Evolutionary conservation across 2,888 invertebrate genomes (phyloP), one percentile per base, ranked within the genome.

Genomic region (Gari tellinella): DNA sequence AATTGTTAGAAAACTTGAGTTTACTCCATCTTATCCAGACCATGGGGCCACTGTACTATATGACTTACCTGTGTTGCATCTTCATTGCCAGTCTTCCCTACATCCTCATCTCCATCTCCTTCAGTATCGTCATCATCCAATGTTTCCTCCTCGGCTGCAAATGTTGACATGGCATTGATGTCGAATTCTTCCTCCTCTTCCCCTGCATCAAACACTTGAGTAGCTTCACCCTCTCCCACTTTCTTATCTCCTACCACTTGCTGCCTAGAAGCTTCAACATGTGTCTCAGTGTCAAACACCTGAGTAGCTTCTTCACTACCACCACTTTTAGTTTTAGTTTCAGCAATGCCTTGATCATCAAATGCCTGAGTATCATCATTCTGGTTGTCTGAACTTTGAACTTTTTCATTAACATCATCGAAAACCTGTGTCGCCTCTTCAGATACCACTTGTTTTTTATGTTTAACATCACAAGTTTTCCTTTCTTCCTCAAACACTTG

Each of bases 171-270:
- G 12, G 53, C 53, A 15, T 14, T 53, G 17, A 53, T 53, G 37
- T 53, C 53, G 26, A 53, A 53, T 3, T 12, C n/a, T 43, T 19
- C 37, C 14, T 14, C 14, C 17, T 23, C 49, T 23, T 21, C 49
- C 7, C 19, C 58, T n/a, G n/a, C n/a, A n/a, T n/a, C n/a, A 43
- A 68, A 63, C 4, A 41, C 49, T 48, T 68, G 73, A n/a, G 73
- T 73, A 8, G 68, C 58, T 40, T 43, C 63, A 40, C 64, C 60
- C 31, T 63, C 61, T 41, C 10, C 43, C n/a, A 37, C 64, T 15
- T 23, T 48, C 14, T 64, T 38, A 5, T 49, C 4, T 40, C 63
- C 49, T 31, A 21, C 25, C 49, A 41, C 52, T 26, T 51, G 25
- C 40, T 17, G 25, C 19, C 43, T 17, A 26, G 43, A n/a, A 8